Base-by-base conservation (phyloP, 1,140 invertebrate species). In the Orchestia grillus region DNA sequence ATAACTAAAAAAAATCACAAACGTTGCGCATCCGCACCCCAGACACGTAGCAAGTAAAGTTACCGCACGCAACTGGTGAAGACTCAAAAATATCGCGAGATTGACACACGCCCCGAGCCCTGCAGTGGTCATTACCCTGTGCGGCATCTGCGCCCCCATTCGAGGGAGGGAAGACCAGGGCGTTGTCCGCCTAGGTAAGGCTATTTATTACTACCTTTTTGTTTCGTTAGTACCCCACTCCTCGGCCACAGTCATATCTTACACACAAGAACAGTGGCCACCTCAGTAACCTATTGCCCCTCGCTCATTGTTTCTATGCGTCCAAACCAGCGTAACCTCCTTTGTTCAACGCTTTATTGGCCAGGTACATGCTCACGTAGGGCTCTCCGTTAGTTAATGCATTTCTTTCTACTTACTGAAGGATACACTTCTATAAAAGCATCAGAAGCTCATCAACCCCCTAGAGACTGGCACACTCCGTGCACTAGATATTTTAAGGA, bases 201-300 rank as follows among this genome's bases (percentile, higher is more conserved):
- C 62, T 77, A 77, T 77, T 77, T 77, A 77, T 77, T 28, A 77
- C 62, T 77, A 77, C 62, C 62, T 77, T 77, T 77, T 77, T 77
- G 62, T 77, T 77, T 77, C 62, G 62, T 77, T 15, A 19, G 62
- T 77, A 77, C 62, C 62, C 62, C 62, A 77, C 62, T 8, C 62
- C 62, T 77, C 36, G 28, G 62, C 62, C 11, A 53, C 47, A 19
- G 47, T 53, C 28, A 23, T 36, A 77, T 77, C 62, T 36, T 77
- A 28, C 28, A 15, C 62, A 77, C 36, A 23, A 77, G 62, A 77
- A 77, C 62, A 77, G 62, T 77, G 62, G 62, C 36, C 62, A 77
- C 62, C 47, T 53, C 11, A 36, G 62, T 77, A 3, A 15, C 62
- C 11, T 77, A 77, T 36, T 77, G 28, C 62, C 28, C 62, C 11